Evolutionary conservation across 2,797 vertebrate species (phyloP).

Genomic region (Luscinia luscinia): DNA sequence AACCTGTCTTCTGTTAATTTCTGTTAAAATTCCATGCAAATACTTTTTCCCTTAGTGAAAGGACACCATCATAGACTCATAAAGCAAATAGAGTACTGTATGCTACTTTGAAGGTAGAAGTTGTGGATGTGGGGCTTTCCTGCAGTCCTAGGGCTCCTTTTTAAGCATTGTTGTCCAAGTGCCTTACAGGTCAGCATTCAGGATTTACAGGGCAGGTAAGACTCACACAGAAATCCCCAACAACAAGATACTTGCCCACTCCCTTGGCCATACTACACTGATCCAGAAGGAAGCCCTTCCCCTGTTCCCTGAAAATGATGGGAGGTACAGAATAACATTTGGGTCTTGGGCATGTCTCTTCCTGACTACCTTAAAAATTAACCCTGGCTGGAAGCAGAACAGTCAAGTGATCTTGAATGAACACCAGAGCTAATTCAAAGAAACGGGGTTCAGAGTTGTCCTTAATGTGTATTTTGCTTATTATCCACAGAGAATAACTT

Average conservation of each 20-base stretch:
- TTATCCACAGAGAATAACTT: not conserved
- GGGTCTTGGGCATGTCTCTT: not conserved
- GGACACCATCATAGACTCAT: not conserved
- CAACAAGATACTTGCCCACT: not conserved
- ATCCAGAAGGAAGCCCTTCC: not conserved
- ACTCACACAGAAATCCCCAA: not conserved
- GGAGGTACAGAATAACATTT: not conserved
- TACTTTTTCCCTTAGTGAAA: not conserved
- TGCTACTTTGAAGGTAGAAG: not conserved
- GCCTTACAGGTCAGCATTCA: not conserved
- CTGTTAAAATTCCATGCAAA: not conserved
- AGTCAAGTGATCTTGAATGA: not conserved
- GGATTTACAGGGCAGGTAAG: not conserved
- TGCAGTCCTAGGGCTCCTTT: not conserved
- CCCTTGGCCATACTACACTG: not conserved
- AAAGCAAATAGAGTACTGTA: not conserved
- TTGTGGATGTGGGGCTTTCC: not conserved
- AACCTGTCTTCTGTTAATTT: not conserved
- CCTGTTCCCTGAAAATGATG: not conserved
- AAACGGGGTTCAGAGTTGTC: not conserved
- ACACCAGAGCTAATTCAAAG: not conserved
- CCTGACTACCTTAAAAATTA: not conserved
- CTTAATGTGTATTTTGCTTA: not conserved
- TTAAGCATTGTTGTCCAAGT: not conserved
- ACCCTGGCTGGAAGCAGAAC: not conserved